Conservation (phyloP, 2,797 vertebrate genomes). For the Falco columbarius region DNA sequence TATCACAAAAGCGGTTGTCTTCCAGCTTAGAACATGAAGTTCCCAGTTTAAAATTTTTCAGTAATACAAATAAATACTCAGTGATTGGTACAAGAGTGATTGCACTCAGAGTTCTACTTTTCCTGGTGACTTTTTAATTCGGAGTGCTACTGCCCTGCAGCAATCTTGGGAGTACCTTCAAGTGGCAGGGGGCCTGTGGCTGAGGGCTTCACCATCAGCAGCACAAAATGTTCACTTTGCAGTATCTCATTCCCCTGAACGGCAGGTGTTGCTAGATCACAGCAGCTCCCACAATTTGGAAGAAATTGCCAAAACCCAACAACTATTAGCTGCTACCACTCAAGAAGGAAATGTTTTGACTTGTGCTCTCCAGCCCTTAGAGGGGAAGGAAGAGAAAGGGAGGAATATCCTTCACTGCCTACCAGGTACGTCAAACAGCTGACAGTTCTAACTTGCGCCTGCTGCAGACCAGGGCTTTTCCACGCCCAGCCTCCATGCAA, state of each 20-base stretch:
- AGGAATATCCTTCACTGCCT: neutral
- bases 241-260: fast-evolving
- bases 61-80: neutral
- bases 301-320: neutral
- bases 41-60: neutral
- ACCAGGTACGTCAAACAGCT: neutral
- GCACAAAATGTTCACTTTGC: fast-evolving
- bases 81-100: neutral
- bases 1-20: neutral
- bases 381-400: neutral
- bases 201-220: neutral
- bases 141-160: neutral
- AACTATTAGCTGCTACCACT: neutral
- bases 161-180: neutral
- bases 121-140: neutral
- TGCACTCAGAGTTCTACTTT: neutral
- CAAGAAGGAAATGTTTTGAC: neutral
- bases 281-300: neutral
- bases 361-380: neutral
- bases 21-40: neutral
- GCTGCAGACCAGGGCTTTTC: neutral
- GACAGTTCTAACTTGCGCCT: neutral
- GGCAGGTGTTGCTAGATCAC: neutral
- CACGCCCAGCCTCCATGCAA: neutral
- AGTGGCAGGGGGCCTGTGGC: neutral